Base-by-base conservation (phyloP, 2,113 vertebrate genomes). In the Cinclus mexicanus region DNA sequence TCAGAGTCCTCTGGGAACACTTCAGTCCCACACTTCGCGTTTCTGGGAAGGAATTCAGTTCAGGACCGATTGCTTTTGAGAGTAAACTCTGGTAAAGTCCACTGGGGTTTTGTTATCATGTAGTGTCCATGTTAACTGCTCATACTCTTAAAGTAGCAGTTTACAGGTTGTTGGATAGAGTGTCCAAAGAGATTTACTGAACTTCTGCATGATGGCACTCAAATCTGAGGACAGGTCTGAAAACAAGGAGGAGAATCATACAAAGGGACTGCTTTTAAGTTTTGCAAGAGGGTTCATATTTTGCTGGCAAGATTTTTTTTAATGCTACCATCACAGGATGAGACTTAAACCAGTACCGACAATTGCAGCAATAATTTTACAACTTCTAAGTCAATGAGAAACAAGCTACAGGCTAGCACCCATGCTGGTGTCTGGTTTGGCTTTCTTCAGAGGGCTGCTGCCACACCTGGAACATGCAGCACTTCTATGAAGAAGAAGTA, bases 21-120 rank as follows among this genome's bases (percentile, higher is more conserved):
- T 76, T 24, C 61, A 79, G 65, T 61, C 39, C 44, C 8, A 2
- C 52, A 72, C 3, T 6, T 0, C 0, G 21, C 37, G 90, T 76
- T 82, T 52, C 29, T 41, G 46, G 53, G 37, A 88, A 74, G 14
- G 42, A 77, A 33, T 31, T 53, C 79, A 90, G n/a, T 46, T 63
- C 65, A 85, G 26, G 44, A 61, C 46, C 44, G 37, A 41, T 28
- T 31, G 26, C 10, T 87, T 20, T 4, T n/a, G 11, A 89, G 41
- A 60, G 10, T 7, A 60, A 79, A 72, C 28, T 59, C 52, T 5
- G 5, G 41, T 56, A 28, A 82, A 75, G 33, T 52, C 57, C 31
- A n/a, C 17, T 35, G 68, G 49, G 42, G 41, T 60, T 91, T 76
- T 83, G 12, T 18, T 53, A n/a, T 14, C 47, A 18, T 2, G 2